Conservation (phyloP, 2,113 vertebrate species). For the Macquaria ambigua region DNA sequence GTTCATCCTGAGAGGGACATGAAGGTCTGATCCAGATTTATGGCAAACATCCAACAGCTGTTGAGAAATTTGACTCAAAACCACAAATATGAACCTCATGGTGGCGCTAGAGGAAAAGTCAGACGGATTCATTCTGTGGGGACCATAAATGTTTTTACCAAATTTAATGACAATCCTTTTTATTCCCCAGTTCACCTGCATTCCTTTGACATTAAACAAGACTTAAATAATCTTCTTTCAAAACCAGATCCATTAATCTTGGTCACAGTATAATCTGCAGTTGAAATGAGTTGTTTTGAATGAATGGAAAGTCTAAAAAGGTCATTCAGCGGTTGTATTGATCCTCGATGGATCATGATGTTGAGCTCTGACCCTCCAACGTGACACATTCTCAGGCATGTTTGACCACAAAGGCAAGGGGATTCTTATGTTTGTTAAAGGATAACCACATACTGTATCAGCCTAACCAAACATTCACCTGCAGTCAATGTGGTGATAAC, state of each 20-base stretch:
- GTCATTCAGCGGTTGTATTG: not conserved
- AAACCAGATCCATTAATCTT: not conserved
- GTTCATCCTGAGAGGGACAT: no score
- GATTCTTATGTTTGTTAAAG: conserved; percentile 38
- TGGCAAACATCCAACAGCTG: no score
- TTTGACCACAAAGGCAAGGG: conserved; percentile 8
- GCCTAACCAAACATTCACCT: conserved; percentile 24
- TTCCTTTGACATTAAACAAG: not conserved
- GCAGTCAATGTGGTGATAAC: not conserved
- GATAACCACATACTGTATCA: conserved; percentile 21
- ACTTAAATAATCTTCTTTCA: not conserved
- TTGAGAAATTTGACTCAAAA: no score
- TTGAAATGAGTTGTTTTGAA: not conserved
- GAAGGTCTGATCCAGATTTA: no score
- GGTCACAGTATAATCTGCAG: not conserved
- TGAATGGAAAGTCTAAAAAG: not conserved
- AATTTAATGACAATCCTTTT: not conserved
- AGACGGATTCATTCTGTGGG: no score
- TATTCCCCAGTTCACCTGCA: not conserved
- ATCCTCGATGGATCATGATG: not conserved
- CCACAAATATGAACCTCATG: no score
- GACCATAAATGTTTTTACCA: no score
- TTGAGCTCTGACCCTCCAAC: conserved; percentile 16
- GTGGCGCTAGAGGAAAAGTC: no score
- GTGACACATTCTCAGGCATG: conserved; percentile 39